Conservation (phyloP, 1,140 invertebrate genomes). For the Melipona quadrifasciata region DNA sequence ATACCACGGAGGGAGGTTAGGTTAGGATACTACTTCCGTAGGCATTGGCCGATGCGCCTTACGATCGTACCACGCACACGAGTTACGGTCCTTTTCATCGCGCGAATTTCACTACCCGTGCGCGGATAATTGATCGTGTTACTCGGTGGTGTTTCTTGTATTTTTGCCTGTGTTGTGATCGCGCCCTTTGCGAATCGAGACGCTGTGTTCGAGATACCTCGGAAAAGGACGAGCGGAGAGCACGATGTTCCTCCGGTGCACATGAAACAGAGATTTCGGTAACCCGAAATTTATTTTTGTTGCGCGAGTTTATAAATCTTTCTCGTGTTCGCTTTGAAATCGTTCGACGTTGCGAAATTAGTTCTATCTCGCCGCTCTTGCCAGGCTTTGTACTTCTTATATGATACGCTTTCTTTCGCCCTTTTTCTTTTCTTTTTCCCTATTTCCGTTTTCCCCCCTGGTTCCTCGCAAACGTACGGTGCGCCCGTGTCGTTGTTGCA, state of each 20-base stretch:
- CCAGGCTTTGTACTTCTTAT: neutral
- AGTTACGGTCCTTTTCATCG: slow-evolving; percentile 18
- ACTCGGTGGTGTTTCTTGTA: slow-evolving; percentile 5
- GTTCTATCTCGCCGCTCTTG: neutral
- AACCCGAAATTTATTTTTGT: slow-evolving; percentile 54
- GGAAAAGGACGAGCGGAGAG: slow-evolving; percentile 7
- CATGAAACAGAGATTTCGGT: slow-evolving; percentile 51
- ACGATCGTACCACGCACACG: neutral
- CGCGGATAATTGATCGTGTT: slow-evolving; percentile 18
- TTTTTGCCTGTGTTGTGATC: slow-evolving; percentile 7
- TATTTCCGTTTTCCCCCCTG: neutral
- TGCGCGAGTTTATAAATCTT: slow-evolving; percentile 22
- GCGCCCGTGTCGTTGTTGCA: slow-evolving; percentile 21
- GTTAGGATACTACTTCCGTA: slow-evolving; percentile 69
- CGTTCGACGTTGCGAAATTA: slow-evolving; percentile 15
- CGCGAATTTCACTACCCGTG: slow-evolving; percentile 1
- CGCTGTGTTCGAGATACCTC: neutral
- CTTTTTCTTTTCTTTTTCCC: slow-evolving; percentile 18
- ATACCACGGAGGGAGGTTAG: slow-evolving; percentile 60
- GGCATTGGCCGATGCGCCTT: slow-evolving; percentile 60
- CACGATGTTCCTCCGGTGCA: slow-evolving; percentile 21
- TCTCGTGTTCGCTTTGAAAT: slow-evolving; percentile 31
- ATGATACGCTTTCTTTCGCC: slow-evolving; percentile 3
- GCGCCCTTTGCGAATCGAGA: slow-evolving; percentile 4
- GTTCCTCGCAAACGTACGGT: neutral